Conservation (phyloP, 2,888 invertebrate species). For the Gari tellinella region DNA sequence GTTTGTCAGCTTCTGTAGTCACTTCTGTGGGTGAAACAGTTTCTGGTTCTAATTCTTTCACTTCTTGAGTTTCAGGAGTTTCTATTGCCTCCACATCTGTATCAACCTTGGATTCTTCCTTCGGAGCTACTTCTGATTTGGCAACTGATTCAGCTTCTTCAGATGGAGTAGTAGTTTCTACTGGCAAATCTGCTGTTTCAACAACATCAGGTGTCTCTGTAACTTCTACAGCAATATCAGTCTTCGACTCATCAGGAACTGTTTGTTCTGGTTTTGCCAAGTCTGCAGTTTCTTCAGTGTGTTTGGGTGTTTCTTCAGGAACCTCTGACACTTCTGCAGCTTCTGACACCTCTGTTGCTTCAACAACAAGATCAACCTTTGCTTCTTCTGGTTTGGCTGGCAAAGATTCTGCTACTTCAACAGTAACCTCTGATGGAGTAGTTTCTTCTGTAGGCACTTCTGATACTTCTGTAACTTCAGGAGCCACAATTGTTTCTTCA, state of each 20-base stretch:
- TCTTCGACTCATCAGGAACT: conserved; percentile 33
- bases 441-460: no score
- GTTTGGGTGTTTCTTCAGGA: no score
- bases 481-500: conserved; percentile 39
- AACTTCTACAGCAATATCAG: conserved; percentile 30
- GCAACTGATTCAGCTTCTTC: conserved; percentile 26
- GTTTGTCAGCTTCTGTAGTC: conserved; percentile 25
- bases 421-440: no score
- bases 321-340: no score
- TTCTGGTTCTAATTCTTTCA: conserved; percentile 36
- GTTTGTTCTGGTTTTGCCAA: conserved; percentile 38
- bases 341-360: no score
- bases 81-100: conserved; percentile 18
- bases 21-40: conserved; percentile 46
- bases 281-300: conserved; percentile 40
- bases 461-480: conserved; percentile 45
- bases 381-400: no score
- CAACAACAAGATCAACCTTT: no score
- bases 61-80: conserved; percentile 48
- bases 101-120: conserved; percentile 20
- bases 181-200: not conserved
- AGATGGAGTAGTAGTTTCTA: not conserved
- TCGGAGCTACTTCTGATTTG: conserved; percentile 31
- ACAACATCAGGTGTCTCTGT: conserved; percentile 8
- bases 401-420: no score